A percentile compares a stretch with the other conserved stretches of the same genome.
Conservation (phyloP, 2,888 invertebrate genomes). For the Lycia hirtaria region DNA sequence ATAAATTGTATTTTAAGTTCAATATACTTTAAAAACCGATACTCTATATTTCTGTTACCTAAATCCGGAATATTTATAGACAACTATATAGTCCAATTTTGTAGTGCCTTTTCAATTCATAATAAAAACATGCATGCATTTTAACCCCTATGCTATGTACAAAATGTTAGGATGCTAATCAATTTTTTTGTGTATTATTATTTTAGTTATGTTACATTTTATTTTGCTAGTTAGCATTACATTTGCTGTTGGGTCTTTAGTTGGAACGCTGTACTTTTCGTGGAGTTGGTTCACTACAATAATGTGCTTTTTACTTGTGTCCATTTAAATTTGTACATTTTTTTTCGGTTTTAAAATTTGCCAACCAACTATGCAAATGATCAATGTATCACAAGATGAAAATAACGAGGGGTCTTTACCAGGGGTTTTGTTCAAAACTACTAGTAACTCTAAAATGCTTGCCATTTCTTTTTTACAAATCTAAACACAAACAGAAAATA, state of each 20-base stretch:
- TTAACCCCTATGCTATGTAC: constrained; percentile 55
- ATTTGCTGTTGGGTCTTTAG: constrained; percentile 25
- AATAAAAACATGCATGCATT: constrained; percentile 60
- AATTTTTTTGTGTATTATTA: constrained; percentile 53
- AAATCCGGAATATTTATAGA: constrained; percentile 11
- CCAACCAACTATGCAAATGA: too few species aligned
- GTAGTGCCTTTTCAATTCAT: constrained; percentile 62
- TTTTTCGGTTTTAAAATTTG: too few species aligned
- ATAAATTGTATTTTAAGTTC: background rate
- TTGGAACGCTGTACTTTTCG: constrained; percentile 19
- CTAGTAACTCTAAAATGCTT: too few species aligned
- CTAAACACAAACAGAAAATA: too few species aligned
- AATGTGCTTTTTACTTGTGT: background rate
- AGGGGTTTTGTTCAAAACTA: too few species aligned
- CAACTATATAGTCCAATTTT: constrained; percentile 23
- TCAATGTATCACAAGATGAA: too few species aligned
- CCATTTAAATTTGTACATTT: background rate
- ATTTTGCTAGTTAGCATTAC: constrained; percentile 31
- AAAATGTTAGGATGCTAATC: constrained; percentile 45
- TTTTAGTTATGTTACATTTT: constrained; percentile 57
- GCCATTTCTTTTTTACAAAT: too few species aligned
- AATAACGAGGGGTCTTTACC: too few species aligned
- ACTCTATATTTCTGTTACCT: too few species aligned
- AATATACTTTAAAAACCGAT: constrained; percentile 9
- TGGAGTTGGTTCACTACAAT: constrained; percentile 26